Conservation (phyloP, 2,113 vertebrate genomes). For the Macroglossus sobrinus region DNA sequence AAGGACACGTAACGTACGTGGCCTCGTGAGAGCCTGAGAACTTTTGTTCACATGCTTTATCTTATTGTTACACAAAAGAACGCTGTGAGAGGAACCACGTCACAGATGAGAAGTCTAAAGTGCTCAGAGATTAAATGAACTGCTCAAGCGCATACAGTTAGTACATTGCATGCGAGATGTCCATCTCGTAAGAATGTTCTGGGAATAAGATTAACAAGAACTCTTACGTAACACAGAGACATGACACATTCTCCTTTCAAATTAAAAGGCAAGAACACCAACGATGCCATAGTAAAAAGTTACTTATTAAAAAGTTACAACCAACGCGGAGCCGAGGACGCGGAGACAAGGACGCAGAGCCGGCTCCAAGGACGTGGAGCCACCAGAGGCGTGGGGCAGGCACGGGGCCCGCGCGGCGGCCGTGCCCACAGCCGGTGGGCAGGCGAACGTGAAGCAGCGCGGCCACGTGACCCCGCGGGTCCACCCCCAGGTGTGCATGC, state of each 20-base stretch:
- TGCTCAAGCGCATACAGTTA: neutral
- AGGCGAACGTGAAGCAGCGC: neutral
- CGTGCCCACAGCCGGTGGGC: neutral
- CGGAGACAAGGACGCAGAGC: too few relatives aligned
- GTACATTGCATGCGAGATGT: neutral
- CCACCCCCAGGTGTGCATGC: neutral
- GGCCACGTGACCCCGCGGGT: neutral
- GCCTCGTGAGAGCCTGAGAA: neutral
- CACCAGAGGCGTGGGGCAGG: too few relatives aligned
- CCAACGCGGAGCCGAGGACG: too few relatives aligned
- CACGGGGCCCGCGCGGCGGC: neutral
- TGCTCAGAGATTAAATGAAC: neutral
- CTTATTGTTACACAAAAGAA: neutral
- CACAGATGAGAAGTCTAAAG: neutral
- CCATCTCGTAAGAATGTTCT: slow-evolving; percentile 5
- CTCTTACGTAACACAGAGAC: neutral
- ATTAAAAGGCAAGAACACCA: neutral
- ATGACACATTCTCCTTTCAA: neutral
- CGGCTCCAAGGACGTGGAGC: too few relatives aligned
- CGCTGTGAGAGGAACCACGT: neutral
- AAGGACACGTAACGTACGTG: neutral
- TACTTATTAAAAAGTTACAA: neutral
- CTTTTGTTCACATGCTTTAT: neutral
- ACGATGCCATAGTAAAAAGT: neutral
- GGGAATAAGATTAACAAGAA: slow-evolving; percentile 15